Evolutionary conservation across 1,140 invertebrate genomes (phyloP).

Genomic region (Stegodyphus dumicola): DNA sequence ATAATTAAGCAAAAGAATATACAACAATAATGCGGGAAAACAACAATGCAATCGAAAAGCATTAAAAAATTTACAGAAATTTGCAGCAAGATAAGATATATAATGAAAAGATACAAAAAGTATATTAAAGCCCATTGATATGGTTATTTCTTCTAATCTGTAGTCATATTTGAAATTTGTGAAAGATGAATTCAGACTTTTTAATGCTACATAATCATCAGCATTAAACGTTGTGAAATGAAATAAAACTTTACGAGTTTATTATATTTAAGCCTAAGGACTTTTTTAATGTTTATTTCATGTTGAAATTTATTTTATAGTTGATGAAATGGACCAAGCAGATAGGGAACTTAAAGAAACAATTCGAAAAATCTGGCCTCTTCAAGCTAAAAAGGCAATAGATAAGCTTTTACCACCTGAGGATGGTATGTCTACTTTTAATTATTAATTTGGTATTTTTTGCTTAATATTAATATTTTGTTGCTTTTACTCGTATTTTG

Average conservation of each 20-base stretch:
- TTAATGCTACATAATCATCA: too few relatives aligned
- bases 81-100: too few relatives aligned
- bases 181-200: not conserved
- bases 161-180: not conserved
- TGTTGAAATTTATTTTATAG: conserved; percentile 66
- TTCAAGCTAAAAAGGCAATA: conserved; percentile 97
- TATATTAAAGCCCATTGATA: too few relatives aligned
- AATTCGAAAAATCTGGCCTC: conserved; percentile 97
- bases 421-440: conserved; percentile 73
- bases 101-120: too few relatives aligned
- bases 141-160: too few relatives aligned
- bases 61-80: too few relatives aligned
- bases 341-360: conserved; percentile 96
- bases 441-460: too few relatives aligned
- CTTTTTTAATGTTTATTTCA: not conserved
- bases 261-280: too few relatives aligned
- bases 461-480: not conserved
- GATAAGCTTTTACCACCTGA: conserved; percentile 93
- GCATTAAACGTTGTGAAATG: too few relatives aligned
- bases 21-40: too few relatives aligned
- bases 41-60: too few relatives aligned
- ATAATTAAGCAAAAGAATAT: too few relatives aligned
- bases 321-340: conserved; percentile 99
- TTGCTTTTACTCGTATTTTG: not conserved
- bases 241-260: not conserved